Base-by-base conservation (phyloP, 2,888 invertebrate genomes). In the Anthrax anthrax region DNA sequence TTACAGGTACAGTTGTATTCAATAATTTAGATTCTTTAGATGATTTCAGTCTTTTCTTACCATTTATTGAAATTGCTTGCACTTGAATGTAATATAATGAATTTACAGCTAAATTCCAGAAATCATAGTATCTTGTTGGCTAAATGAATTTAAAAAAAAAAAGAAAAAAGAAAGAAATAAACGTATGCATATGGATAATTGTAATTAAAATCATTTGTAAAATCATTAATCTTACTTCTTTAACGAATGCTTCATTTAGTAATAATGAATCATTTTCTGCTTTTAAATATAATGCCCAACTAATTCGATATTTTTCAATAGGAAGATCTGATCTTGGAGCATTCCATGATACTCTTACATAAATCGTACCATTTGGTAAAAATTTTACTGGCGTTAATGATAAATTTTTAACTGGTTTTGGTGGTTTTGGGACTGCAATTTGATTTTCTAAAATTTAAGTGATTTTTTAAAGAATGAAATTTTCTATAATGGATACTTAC, bases 1-100 rank as follows among this genome's bases (percentile, higher is more conserved):
- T 34, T 36, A 16, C 36, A 17, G 48, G 36, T 14, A 49, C 27
- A 9, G 82, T 81, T 2, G 83, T 84, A 59, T 85, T 84, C 56
- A 80, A 75, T 43, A 84, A 74, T 46, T 81, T 70, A 12, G 78
- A 80, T 2, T 78, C 77, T 56, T 83, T 84, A 40, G 80, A 77
- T 45, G 84, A 82, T 43, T 80, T 75, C 17, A 84, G 64, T 53
- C 79, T 75, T 13, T 78, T 75, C 42, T 74, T 71, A 2, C 83
- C 84, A 57, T 74, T 84, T 54, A 80, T 74, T 32, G 78, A 76
- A 50, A 84, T 73, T 6, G 84, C 83, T 66, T 84, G 84, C 6
- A 85, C 81, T 76, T 85, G 84, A 37, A 85, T 70, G 57, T 84
- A 84, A 61, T 85, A 85, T 65, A 78, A 74, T 1, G 81, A 81